phyloP scores from a whole-genome alignment of 2,797 vertebrate genomes.

The Heteromormyrus szaboi region DNA sequence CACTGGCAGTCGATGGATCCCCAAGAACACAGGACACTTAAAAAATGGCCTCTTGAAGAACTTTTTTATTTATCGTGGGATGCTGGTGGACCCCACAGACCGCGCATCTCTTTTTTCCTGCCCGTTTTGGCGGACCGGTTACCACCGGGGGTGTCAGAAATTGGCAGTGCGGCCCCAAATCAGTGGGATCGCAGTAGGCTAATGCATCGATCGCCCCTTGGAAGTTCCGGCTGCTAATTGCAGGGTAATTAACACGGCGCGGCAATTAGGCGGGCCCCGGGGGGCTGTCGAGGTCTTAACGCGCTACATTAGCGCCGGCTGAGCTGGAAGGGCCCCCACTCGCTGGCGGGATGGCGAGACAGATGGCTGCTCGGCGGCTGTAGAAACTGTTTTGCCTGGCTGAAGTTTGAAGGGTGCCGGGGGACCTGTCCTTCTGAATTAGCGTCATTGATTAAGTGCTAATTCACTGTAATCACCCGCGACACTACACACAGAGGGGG shows the following conservation, averaged over 20 bases:
- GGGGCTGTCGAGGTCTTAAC: conserved; percentile 98
- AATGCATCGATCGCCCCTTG: conserved; percentile 97
- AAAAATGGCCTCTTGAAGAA: conserved; percentile 51
- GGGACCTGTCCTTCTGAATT: conserved; percentile 71
- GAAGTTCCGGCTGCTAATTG: conserved; percentile 98
- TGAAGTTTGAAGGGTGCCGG: conserved; percentile 62
- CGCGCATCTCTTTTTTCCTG: conserved; percentile 61
- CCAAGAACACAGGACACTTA: conserved; percentile 38
- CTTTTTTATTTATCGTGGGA: conserved; percentile 73
- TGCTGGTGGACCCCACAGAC: conserved; percentile 75
- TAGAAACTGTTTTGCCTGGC: conserved; percentile 75
- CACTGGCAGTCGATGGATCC: not conserved
- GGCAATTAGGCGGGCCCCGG: conserved; percentile 96
- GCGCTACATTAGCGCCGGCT: conserved; percentile 86
- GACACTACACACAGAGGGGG: conserved; percentile 63
- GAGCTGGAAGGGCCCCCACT: conserved; percentile 76
- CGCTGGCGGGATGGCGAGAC: conserved; percentile 72
- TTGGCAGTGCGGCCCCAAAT: conserved; percentile 68
- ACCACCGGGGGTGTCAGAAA: conserved; percentile 65
- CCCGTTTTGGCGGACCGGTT: conserved; percentile 62
- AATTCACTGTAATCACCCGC: conserved; percentile 78
- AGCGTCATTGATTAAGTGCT: conserved; percentile 74
- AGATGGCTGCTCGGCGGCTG: conserved; percentile 97
- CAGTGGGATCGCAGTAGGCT: conserved; percentile 84
- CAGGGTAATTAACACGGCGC: conserved; percentile 99